Evolutionary conservation across 1,140 invertebrate species (phyloP), one percentile per base, ranked within the genome.

Genomic region (Apocrypta bakeri): DNA sequence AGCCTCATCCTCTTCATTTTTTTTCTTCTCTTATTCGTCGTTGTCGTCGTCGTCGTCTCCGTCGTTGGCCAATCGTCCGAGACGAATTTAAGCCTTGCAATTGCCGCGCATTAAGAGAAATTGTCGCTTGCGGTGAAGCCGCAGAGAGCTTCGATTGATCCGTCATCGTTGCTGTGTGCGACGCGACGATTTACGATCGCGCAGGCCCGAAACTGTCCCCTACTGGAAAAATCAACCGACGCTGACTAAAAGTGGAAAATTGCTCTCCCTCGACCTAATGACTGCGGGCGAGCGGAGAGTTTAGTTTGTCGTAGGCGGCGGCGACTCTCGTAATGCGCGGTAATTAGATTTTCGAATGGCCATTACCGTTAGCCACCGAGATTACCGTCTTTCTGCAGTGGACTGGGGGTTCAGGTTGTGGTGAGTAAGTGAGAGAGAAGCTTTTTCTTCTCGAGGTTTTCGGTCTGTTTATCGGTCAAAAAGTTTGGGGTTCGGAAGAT

Each of bases 291-390:
- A n/a, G 9, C 8, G 27, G 9, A 2, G 29, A 64, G 48, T 40
- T 37, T 25, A 66, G 79, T 64, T 40, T 48, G 72, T 68, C 64
- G 33, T 72, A 80, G 68, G 61, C 63, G 71, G 27, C 37, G 37
- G 24, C 37, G 61, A 81, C 21, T 37, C 24, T 66, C 48, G 79
- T 75, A 77, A 82, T 76, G 73, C 42, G 27, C 63, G 66, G 61
- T 78, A 78, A 83, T 83, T 83, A 83, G 31, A 78, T 83, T 83
- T 82, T 78, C 75, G 48, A 82, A 78, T 33, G 75, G 42, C 66
- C 27, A 33, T 82, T 77, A 64, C 73, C 64, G 24, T 75, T 69
- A 66, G 29, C 11, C 25, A 56, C 33, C 42, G 64, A 76, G 63
- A 76, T 82, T 76, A 68, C 27, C 42, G 37, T 42, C 56, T 73